Evolutionary conservation across 2,888 invertebrate species (phyloP).

Genomic region (Aphrophora alni): DNA sequence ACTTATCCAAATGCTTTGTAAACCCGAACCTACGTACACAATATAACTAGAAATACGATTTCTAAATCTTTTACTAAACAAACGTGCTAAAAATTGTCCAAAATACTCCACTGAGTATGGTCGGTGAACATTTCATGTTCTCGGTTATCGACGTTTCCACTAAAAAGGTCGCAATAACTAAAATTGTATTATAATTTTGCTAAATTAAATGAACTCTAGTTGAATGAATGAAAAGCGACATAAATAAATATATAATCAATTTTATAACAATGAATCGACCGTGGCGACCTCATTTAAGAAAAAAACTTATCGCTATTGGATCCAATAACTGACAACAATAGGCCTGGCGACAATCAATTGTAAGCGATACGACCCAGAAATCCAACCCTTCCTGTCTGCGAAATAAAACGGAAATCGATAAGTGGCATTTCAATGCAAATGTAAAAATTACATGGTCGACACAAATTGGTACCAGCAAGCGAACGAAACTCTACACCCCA

Average conservation of each 20-base stretch:
- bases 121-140: no score
- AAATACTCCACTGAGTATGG: no score
- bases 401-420: not conserved
- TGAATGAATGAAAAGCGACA: not conserved
- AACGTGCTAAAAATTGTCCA: no score
- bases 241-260: not conserved
- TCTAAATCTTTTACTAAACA: no score
- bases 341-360: not conserved
- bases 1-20: no score
- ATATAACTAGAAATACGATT: no score
- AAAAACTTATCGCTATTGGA: not conserved
- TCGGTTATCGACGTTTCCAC: no score
- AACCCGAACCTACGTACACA: no score
- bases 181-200: no score
- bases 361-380: not conserved
- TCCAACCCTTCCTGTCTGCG: not conserved
- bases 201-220: no score
- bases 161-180: no score
- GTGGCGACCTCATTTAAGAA: not conserved
- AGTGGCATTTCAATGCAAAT: not conserved
- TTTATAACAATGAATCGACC: not conserved
- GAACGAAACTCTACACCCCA: not conserved
- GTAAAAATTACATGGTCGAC: slow-evolving; percentile 4
- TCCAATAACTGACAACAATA: not conserved
- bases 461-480: not conserved